Evolutionary conservation across 2,113 vertebrate genomes (phyloP), one percentile per base, ranked within the genome.

Genomic region (rat (Rattus norvegicus)): DNA sequence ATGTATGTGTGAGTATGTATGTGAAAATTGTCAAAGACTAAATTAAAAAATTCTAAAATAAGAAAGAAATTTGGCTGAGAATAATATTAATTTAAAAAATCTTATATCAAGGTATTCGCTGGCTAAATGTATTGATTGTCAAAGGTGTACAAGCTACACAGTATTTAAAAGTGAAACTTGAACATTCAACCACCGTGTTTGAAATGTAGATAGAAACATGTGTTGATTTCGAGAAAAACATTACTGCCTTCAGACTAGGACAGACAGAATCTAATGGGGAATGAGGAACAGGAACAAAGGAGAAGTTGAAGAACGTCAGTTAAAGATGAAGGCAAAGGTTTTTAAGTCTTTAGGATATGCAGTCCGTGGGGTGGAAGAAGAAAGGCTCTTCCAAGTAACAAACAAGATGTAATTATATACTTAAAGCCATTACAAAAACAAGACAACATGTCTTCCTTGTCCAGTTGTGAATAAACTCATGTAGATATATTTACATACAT

Each of bases 401-500:
- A 92, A 85, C 24, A 85, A 43, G 52, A 91, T 39, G 26, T 14
- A 77, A 49, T 77, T 77, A 92, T 93, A 89, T 70, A 87, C 73
- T 93, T 69, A 59, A 95, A 91, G 43, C 86, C 95, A 93, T 95
- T 95, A 85, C n/a, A 88, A 85, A 39, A 77, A 87, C 83, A 86
- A 96, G 96, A 59, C 85, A 91, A 93, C 91, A 33, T 88, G 73
- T 52, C 80, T 89, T 86, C 5, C 72, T 90, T 90, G 70, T 39
- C 28, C 56, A 90, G 14, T 88, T 49, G 16, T 79, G 72, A 39
- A 70, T 83, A 90, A 56, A 88, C 92, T 92, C 95, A 75, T 77
- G 28, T 91, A 95, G 11, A 67, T 4, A 28, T 1, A 67, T 2
- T 12, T 11, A 67, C 12, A 14, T 12, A 69, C 11, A 54, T 11